phyloP scores from a whole-genome alignment of 2,113 vertebrate species.

The Channa maculata region DNA sequence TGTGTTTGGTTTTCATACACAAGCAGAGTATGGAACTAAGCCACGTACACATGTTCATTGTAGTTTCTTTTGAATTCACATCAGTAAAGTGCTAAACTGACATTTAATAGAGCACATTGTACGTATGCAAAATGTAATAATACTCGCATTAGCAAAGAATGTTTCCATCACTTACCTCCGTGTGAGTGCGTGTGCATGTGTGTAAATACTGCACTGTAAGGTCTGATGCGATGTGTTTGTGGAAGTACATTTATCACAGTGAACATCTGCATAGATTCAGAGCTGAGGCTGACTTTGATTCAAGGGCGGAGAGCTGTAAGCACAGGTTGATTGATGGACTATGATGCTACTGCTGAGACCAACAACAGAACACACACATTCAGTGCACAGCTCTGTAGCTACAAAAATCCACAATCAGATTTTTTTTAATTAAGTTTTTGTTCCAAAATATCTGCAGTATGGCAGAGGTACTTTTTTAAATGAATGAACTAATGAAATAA shows the following conservation, averaged over 20 bases:
- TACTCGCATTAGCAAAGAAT: too few relatives aligned
- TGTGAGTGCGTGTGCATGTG: neutral
- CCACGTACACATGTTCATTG: too few relatives aligned
- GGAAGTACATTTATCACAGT: slow-evolving; percentile 39
- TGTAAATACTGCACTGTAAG: too few relatives aligned
- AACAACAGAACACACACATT: slow-evolving; percentile 10
- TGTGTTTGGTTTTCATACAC: too few relatives aligned
- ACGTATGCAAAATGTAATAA: too few relatives aligned
- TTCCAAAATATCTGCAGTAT: neutral
- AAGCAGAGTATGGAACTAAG: too few relatives aligned
- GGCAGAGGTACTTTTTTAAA: neutral
- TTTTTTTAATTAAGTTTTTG: neutral
- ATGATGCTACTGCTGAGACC: slow-evolving; percentile 1
- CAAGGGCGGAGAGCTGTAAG: slow-evolving; percentile 33
- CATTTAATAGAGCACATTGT: too few relatives aligned
- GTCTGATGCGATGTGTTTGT: neutral
- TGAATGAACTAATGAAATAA: neutral
- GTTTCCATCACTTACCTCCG: too few relatives aligned
- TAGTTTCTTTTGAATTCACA: too few relatives aligned
- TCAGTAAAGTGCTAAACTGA: too few relatives aligned
- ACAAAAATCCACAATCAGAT: neutral
- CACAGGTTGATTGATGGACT: slow-evolving; percentile 30
- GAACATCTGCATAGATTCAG: slow-evolving; percentile 16
- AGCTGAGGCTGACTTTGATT: slow-evolving; percentile 25
- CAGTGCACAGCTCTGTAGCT: neutral